These are phyloP conservation scores for Stictocephala bisonia DNA, from an alignment of 2,888 invertebrate species.

Conservation along the genomic window DNA sequence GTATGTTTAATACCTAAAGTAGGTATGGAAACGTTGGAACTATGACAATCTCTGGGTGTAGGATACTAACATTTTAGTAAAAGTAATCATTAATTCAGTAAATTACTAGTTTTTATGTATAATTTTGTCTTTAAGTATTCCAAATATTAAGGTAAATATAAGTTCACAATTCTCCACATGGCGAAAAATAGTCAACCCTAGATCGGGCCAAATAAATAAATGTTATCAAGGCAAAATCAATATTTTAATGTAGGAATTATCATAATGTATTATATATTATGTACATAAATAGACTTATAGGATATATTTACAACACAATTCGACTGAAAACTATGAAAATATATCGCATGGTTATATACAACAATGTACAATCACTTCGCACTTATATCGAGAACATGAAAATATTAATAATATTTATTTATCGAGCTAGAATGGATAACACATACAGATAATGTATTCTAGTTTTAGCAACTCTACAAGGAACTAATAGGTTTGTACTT, in stretches of 20 bases:
- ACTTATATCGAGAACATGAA: conserved; percentile 11
- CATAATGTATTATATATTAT: conserved; percentile 28
- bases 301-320: conserved; percentile 21
- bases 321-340: conserved; percentile 45
- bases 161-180: too few species aligned
- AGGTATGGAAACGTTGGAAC: too few species aligned
- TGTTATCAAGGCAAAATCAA: too few species aligned
- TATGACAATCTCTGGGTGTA: too few species aligned
- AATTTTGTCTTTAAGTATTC: too few species aligned
- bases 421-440: conserved; percentile 16
- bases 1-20: too few species aligned
- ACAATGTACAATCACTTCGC: conserved; percentile 15
- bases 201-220: too few species aligned
- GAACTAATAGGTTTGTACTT: conserved; percentile 37
- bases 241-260: conserved; percentile 23
- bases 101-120: too few species aligned
- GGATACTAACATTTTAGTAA: too few species aligned
- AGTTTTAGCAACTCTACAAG: conserved; percentile 23
- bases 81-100: too few species aligned
- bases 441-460: conserved; percentile 13
- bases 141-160: too few species aligned
- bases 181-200: too few species aligned
- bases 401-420: conserved; percentile 17
- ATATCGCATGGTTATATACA: conserved; percentile 45
- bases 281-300: conserved; percentile 15